Evolutionary conservation across 2,888 invertebrate genomes (phyloP), one percentile per base, ranked within the genome.

Genomic region (Trilocha varians): DNA sequence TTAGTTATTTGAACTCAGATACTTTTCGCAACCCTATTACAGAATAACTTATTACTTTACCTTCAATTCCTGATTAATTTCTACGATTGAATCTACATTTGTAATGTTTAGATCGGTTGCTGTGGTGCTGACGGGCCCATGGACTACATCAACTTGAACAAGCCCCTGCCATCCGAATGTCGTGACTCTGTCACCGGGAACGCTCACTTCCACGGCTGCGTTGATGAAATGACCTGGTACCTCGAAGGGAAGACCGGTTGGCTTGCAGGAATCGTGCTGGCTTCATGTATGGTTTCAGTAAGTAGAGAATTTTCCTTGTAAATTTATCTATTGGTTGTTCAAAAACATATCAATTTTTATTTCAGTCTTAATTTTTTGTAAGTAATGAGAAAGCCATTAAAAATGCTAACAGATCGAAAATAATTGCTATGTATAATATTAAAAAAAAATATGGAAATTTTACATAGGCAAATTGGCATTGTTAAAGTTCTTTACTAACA

Each of bases 101-200:
- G 25, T 25, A 25, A 25, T 25, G 5, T 50, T 9, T 56, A 94
- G 94, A 91, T 96, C 57, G 95, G 94, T 35, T 97, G 96, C 73
- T 96, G 97, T 59, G 97, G 97, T 11, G 95, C 96, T 0, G 91
- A 92, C 46, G 95, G 95, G 0, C 91, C 95, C 0, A 90, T 90
- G 78, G 96, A 97, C 76, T 97, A 92, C 78, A 84, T 93, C 52
- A 87, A 87, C 46, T 64, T 94, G 53, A 88, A 90, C 59, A 93
- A 95, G 61, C 95, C 95, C 0, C 70, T 96, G 41, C 96, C 96
- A 0, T 85, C 90, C 1, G 93, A 94, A 48, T 96, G 96, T 65
- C 88, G 96, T 8, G 95, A 96, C 72, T 91, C 93, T 0, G 94
- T 95, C 11, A 95, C 94, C 2, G 96, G 96, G 40, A 95, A 95